Evolutionary conservation across 1,140 invertebrate species (phyloP), one percentile per base, ranked within the genome.

Genomic region (Drosophila lacertosa): DNA sequence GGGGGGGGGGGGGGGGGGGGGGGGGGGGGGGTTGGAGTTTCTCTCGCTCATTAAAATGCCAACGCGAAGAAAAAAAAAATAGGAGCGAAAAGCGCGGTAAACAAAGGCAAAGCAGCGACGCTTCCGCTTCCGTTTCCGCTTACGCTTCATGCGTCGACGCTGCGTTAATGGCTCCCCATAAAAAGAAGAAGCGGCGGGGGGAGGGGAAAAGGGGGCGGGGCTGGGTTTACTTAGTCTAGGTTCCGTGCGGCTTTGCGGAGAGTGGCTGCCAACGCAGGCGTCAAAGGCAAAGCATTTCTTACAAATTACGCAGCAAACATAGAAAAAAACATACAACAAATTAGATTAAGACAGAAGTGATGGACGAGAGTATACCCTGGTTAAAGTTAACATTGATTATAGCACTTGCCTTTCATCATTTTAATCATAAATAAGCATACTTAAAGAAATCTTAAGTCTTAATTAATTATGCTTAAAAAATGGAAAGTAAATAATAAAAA

Each of bases 11-110:
- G n/a, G n/a, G n/a, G n/a, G n/a, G n/a, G n/a, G n/a, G n/a, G n/a
- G n/a, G n/a, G n/a, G n/a, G n/a, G n/a, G n/a, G n/a, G n/a, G n/a
- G n/a, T n/a, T n/a, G n/a, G n/a, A n/a, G n/a, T n/a, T n/a, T n/a
- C n/a, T n/a, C n/a, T 51, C 58, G 76, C 80, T 86, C 80, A 86
- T 84, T 84, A 80, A 86, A 84, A 84, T 76, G 77, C 72, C 37
- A 47, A 22, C 3, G 48, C 11, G 18, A 35, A 4, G 15, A 22
- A 40, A 54, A 54, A n/a, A n/a, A n/a, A n/a, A n/a, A n/a, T n/a
- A n/a, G n/a, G n/a, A n/a, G n/a, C n/a, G n/a, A n/a, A 51, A 10
- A 11, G 2, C 11, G 53, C 58, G 48, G 18, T 47, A 67, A 67
- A 64, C 63, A 37, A 39, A 63, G 63, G 42, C 64, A 73, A 82